Conservation (phyloP, 1,140 invertebrate species). For the Achatina immaculata region DNA sequence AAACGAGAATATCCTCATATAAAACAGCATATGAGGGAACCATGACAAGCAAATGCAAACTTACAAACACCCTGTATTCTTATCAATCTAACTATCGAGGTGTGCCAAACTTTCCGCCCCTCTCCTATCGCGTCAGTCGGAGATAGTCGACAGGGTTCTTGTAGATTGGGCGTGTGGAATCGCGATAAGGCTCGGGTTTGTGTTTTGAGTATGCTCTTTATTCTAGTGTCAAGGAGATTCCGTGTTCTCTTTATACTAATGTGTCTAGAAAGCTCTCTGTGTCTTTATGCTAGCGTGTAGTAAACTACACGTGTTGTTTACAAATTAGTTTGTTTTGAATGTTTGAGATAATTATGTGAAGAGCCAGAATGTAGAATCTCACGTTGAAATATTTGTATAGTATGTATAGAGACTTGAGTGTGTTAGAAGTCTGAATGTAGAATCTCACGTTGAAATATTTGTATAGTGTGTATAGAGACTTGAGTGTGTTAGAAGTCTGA, state of each 20-base stretch:
- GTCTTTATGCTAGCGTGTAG: no score
- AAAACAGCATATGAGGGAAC: not conserved
- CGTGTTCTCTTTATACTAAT: not conserved
- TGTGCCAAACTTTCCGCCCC: conserved; percentile 12
- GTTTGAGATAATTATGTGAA: no score
- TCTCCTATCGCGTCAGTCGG: conserved; percentile 8
- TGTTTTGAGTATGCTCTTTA: conserved; percentile 22
- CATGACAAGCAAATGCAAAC: not conserved
- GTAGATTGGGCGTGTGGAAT: conserved; percentile 16
- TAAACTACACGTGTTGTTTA: no score
- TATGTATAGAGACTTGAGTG: no score
- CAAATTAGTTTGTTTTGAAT: no score
- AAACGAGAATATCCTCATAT: not conserved
- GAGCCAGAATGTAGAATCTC: no score
- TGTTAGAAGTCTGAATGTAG: no score
- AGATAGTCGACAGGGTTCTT: not conserved
- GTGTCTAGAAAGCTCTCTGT: not conserved
- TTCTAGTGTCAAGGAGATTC: not conserved
- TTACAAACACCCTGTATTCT: not conserved
- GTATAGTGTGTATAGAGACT: no score
- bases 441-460: no score
- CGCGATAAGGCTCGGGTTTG: not conserved
- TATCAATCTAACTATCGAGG: not conserved
- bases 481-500: no score
- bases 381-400: no score